phyloP scores from a whole-genome alignment of 2,113 vertebrate species.

The Ptilorrhoa leucosticta region DNA sequence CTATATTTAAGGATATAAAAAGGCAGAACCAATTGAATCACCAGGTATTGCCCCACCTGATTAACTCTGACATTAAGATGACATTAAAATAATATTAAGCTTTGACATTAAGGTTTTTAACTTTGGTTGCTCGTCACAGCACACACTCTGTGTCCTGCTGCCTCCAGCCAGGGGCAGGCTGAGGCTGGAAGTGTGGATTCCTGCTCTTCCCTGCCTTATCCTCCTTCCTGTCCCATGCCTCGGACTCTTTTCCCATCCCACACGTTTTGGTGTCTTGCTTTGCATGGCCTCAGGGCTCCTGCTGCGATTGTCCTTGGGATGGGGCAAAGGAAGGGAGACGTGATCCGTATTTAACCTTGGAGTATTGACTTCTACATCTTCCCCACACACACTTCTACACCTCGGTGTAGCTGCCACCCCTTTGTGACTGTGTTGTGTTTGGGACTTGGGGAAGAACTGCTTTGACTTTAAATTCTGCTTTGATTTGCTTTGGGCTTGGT shows the following conservation, averaged over 20 bases:
- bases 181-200: neutral
- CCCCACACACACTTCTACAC: too few species aligned
- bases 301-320: neutral
- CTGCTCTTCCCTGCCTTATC: neutral
- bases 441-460: neutral
- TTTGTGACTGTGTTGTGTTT: neutral
- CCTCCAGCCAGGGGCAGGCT: neutral
- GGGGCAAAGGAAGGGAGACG: neutral
- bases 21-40: neutral
- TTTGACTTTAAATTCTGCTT: neutral
- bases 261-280: fast-evolving
- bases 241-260: fast-evolving
- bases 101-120: neutral
- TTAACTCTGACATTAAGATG: neutral
- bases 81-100: neutral
- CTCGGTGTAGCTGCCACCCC: neutral
- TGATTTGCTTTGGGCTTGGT: neutral
- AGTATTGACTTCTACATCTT: neutral
- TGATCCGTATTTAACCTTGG: neutral
- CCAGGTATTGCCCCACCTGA: neutral
- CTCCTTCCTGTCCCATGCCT: neutral
- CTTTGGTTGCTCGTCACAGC: neutral
- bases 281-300: neutral
- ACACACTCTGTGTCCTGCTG: neutral
- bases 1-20: neutral